phyloP scores from a whole-genome alignment of 2,888 invertebrate species.

The Stegana nigrithorax region DNA sequence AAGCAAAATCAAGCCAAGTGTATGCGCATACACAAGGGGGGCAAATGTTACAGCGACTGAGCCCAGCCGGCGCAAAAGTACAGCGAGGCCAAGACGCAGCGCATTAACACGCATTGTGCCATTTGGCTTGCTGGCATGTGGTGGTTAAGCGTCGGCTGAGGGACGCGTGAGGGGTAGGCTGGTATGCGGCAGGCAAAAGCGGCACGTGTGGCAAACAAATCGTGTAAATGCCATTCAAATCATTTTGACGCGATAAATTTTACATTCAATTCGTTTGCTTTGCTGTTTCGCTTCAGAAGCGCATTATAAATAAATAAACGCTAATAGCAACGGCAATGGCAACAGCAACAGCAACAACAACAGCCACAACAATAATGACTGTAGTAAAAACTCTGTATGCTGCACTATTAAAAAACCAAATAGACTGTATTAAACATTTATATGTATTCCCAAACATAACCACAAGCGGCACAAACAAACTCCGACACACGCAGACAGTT shows the following conservation, averaged over 20 bases:
- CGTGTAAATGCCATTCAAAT: background rate
- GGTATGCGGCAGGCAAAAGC: no score
- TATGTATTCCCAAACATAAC: background rate
- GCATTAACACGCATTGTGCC: no score
- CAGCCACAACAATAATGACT: slow-evolving; percentile 7
- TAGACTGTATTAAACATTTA: background rate
- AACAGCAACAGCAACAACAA: slow-evolving; percentile 18
- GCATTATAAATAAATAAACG: slow-evolving; percentile 44
- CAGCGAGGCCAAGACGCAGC: no score
- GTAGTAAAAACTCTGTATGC: background rate
- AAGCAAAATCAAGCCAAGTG: background rate
- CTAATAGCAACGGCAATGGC: slow-evolving; percentile 22
- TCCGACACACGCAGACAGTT: background rate
- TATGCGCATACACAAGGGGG: background rate
- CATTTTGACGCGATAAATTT: background rate
- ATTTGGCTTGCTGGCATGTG: no score
- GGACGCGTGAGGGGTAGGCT: no score
- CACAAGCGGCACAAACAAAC: background rate
- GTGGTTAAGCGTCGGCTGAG: no score
- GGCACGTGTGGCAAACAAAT: background rate
- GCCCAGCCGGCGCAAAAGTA: no score
- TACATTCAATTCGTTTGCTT: slow-evolving; percentile 35
- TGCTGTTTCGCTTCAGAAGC: slow-evolving; percentile 17
- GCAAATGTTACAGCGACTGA: background rate
- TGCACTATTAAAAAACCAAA: no score